Percentiles rank a stretch among this genome's conserved stretches.
Conservation (phyloP, 2,113 vertebrate species). For the Xiphorhynchus elegans region DNA sequence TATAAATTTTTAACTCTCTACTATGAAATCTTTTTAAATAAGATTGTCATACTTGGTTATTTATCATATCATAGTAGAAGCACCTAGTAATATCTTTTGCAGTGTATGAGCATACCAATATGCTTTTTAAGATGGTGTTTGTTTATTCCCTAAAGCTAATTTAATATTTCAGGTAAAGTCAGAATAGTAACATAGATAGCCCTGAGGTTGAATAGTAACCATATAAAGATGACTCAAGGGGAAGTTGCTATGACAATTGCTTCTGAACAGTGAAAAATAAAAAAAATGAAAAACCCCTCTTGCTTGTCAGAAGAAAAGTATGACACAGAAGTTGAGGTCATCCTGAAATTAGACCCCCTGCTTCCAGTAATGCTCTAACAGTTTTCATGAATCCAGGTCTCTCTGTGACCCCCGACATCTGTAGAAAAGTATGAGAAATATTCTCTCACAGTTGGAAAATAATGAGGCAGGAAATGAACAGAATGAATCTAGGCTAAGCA, state of each 20-base stretch:
- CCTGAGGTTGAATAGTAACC: not conserved
- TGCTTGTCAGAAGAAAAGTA: not conserved
- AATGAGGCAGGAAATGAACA: not conserved
- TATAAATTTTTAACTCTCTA: not conserved
- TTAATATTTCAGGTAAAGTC: conserved; percentile 9
- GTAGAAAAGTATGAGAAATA: not conserved
- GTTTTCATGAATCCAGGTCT: not conserved
- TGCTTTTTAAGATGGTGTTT: not conserved
- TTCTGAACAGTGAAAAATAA: not conserved
- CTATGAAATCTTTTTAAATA: not conserved
- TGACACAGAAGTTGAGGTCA: not conserved
- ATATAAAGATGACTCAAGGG: not conserved
- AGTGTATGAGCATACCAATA: not conserved
- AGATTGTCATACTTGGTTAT: not conserved
- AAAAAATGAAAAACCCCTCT: not conserved
- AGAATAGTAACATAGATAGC: not conserved
- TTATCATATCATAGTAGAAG: not conserved
- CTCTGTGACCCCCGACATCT: not conserved
- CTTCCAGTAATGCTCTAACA: not conserved
- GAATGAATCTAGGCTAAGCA: not conserved
- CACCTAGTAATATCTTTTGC: not conserved
- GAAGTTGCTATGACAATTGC: conserved; percentile 39
- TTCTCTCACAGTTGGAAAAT: not conserved
- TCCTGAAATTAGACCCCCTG: not conserved
- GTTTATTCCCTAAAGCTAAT: not conserved